Evolutionary conservation across 2,113 vertebrate species (phyloP).

Genomic region (Scolopax mira): DNA sequence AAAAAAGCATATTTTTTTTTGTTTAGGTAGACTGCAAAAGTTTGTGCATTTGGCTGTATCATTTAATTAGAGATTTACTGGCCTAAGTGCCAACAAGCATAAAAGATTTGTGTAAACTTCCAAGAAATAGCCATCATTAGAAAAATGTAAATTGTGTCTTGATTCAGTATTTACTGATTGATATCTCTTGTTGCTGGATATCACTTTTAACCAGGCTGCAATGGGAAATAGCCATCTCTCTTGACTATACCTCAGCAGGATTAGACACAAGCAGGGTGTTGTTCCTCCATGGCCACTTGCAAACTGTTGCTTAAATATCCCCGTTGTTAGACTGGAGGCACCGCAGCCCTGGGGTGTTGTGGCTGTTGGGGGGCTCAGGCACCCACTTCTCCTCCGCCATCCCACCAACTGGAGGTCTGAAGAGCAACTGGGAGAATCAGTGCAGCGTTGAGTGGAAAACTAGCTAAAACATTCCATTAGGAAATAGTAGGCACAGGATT

Average conservation of each 20-base stretch:
- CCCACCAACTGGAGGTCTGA: not conserved
- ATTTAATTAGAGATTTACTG: not conserved
- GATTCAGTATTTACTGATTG: not conserved
- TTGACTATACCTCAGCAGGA: not conserved
- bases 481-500: not conserved
- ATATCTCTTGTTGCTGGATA: not conserved
- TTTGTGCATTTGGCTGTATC: not conserved
- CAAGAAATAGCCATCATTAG: not conserved
- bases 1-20: not conserved
- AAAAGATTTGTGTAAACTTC: not conserved
- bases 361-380: not conserved
- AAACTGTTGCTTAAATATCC: not conserved
- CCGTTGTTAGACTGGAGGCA: not conserved
- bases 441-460: not conserved
- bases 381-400: not conserved
- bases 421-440: not conserved
- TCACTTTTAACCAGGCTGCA: not conserved
- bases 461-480: not conserved
- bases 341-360: not conserved
- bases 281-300: not conserved
- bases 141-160: not conserved
- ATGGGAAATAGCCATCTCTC: not conserved
- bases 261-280: not conserved
- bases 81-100: not conserved
- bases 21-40: not conserved